Percentiles rank a stretch among this genome's conserved stretches.
Evolutionary conservation across 2,113 vertebrate species (phyloP).

Genomic region (Nycticryphes semicollaris): DNA sequence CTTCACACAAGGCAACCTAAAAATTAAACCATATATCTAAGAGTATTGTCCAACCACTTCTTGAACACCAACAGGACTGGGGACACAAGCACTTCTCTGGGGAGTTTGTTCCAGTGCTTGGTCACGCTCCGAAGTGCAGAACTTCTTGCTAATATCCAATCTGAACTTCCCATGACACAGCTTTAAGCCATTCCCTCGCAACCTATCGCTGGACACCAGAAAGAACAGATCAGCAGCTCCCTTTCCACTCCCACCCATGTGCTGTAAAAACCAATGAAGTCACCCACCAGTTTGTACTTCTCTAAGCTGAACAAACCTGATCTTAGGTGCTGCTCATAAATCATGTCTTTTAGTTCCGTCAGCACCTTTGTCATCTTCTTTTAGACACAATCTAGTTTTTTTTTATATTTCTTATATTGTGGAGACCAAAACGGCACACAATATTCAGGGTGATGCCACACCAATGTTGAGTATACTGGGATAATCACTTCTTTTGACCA

Average conservation of each 20-base stretch:
- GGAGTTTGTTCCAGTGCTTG: not conserved
- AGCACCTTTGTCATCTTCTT: not conserved
- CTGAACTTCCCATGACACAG: not conserved
- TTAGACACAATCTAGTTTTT: not conserved
- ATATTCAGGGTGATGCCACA: accelerated
- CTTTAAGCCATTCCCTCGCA: not conserved
- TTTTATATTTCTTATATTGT: not conserved
- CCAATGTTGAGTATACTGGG: not conserved
- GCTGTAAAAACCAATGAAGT: not conserved
- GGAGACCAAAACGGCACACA: not conserved
- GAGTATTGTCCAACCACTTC: not conserved
- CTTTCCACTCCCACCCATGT: not conserved
- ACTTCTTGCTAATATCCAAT: not conserved
- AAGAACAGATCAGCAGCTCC: not conserved
- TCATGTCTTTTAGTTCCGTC: not conserved
- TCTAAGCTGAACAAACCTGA: not conserved
- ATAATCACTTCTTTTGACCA: not conserved
- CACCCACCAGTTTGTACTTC: not conserved
- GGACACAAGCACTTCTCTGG: not conserved
- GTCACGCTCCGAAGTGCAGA: not conserved
- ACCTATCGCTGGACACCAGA: not conserved
- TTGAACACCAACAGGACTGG: not conserved
- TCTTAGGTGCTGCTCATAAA: not conserved
- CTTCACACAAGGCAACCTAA: not conserved
- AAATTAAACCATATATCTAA: not conserved